These are phyloP conservation scores for Esox masquinongy DNA, from an alignment of 2,797 vertebrate genomes.

Conservation along the genomic window DNA sequence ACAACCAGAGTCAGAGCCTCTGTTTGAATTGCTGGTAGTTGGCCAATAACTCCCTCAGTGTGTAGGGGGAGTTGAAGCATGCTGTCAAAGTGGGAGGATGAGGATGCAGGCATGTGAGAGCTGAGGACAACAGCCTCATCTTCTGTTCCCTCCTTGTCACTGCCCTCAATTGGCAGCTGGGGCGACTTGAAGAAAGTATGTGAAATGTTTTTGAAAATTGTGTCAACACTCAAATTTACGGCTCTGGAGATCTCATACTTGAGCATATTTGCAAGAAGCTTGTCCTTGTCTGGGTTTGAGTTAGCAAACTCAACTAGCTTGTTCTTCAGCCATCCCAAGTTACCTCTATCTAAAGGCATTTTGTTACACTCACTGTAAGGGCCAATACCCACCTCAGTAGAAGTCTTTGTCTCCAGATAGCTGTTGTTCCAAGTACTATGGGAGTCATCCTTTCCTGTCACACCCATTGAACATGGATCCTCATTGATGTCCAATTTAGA, in stretches of 20 bases:
- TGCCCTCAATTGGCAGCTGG: slow-evolving; percentile 27
- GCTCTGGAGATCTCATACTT: slow-evolving; percentile 78
- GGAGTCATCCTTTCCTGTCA: slow-evolving; percentile 8
- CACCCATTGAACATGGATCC: neutral
- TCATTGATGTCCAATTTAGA: neutral
- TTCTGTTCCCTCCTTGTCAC: neutral
- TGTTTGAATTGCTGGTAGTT: slow-evolving; percentile 50
- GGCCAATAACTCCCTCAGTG: slow-evolving; percentile 21
- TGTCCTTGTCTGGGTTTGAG: slow-evolving; percentile 51
- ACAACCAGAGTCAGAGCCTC: slow-evolving; percentile 65
- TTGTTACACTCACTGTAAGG: slow-evolving; percentile 21
- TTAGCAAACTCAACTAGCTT: slow-evolving; percentile 34
- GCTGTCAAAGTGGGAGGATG: slow-evolving; percentile 15
- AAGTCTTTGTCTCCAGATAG: slow-evolving; percentile 22
- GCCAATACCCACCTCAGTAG: slow-evolving; percentile 10
- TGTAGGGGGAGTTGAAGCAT: slow-evolving; percentile 25
- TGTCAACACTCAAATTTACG: slow-evolving; percentile 79
- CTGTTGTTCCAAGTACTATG: slow-evolving; percentile 12
- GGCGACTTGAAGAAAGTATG: slow-evolving; percentile 46
- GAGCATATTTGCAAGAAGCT: slow-evolving; percentile 74
- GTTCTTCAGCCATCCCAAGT: slow-evolving; percentile 51
- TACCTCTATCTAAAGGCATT: slow-evolving; percentile 3
- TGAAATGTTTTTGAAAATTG: slow-evolving; percentile 75
- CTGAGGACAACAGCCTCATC: slow-evolving; percentile 2
- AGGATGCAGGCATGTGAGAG: slow-evolving; percentile 3